Evolutionary conservation across 2,113 vertebrate genomes (phyloP), one percentile per base, ranked within the genome.

Genomic region (Arothron firmamentum): DNA sequence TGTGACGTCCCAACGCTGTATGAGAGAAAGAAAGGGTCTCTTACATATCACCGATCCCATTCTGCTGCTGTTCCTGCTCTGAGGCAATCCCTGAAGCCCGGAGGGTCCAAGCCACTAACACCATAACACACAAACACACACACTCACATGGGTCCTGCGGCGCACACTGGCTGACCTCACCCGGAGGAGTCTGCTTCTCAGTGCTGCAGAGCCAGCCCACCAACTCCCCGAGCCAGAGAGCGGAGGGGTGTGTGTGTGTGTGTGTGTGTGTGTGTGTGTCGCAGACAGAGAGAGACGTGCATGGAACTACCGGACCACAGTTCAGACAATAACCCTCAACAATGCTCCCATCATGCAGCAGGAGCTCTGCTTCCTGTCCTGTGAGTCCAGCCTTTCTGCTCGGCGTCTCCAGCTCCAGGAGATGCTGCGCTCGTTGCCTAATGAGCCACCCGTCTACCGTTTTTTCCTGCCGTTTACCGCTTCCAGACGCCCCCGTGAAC

Each of bases 21-120:
- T 23, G 1, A 52, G 19, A 50, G n/a, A 0, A 59, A 18, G 31
- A 12, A 17, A 51, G 9, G 25, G 55, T 21, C n/a, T 49, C 55
- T 88, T 83, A 88, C 87, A 88, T 58, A 88, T 85, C 10, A 88
- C 78, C 15, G 87, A 87, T 72, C 85, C 87, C 87, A 88, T 87
- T 55, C 25, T 75, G 74, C 53, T 59, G 70, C 41, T 43, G 48
- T 25, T 63, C 23, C 28, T 52, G 48, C 18, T 71, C 55, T 65
- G 6, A 25, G 60, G 42, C 15, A 57, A 46, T 79, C 62, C 8
- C 6, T 31, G 28, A 31, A 31, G 28, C 42, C 15, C 42, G 55
- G 49, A 62, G 34, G 46, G n/a, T 41, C 56, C 14, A 6, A 38
- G 38, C 21, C 23, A 13, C 6, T 42, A 28, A 52, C 55, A 62